Base-by-base conservation (phyloP, 2,797 vertebrate genomes). In the Heliangelus exortis region DNA sequence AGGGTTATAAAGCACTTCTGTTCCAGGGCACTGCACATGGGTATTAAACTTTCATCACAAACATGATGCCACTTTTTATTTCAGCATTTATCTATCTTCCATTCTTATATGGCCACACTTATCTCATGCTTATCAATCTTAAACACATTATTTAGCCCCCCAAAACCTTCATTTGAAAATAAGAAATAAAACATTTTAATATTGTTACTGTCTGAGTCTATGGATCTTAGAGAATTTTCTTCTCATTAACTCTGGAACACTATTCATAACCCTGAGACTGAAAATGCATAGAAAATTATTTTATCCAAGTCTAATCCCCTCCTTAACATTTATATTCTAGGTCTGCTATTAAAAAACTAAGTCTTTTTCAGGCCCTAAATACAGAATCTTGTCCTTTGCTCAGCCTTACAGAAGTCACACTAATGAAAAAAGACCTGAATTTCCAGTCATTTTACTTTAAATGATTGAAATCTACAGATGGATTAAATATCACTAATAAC, bases 11-110 rank as follows among this genome's bases (percentile, higher is more conserved):
- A 95, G 80, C 43, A 89, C 41, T 89, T 93, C 74, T 94, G 80
- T 94, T 95, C 63, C 92, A 90, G 74, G 77, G 88, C 86, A 90
- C 20, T 90, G 88, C 88, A 87, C 84, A 67, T 28, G 81, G 93
- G 77, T 82, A 89, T 90, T 83, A 92, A 89, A 95, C 87, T 92
- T 94, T 89, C 92, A 95, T 90, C 84, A 77, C 81, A 95, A 90
- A 92, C 78, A 87, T 48, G 75, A 90, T 92, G 91, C 57, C 86
- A 55, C 67, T 93, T 89, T 85, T 93, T 47, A 93, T 92, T 95
- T 84, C 68, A 77, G 61, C 74, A 88, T 93, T 93, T 95, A 84
- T 96, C 78, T 90, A 47, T 84, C 81, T 92, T 82, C 75, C 69
- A 68, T 92, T 89, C 45, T 85, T 89, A 74, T 77, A 77, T 17